Percentiles rank a stretch among this genome's conserved stretches.
Evolutionary conservation across 2,888 invertebrate species (phyloP).

Genomic region (Watsonalla cultraria): DNA sequence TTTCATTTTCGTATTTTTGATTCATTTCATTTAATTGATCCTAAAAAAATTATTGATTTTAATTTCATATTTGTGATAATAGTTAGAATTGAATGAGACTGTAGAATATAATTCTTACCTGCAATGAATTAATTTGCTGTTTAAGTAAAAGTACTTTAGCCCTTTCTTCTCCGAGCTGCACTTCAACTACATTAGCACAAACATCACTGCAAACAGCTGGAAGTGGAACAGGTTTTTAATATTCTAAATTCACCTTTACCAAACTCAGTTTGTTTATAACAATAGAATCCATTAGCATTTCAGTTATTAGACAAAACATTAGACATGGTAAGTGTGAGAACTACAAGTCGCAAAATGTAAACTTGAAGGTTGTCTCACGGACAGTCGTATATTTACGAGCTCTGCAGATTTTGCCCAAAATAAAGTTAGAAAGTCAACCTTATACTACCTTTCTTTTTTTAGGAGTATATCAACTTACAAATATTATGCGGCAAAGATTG

Average conservation of each 20-base stretch:
- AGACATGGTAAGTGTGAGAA: too few species aligned
- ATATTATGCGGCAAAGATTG: conserved; percentile 49
- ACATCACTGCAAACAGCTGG: conserved; percentile 62
- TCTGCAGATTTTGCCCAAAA: too few species aligned
- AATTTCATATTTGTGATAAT: background rate
- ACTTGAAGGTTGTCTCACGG: too few species aligned
- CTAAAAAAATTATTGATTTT: conserved; percentile 19
- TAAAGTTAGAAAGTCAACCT: too few species aligned
- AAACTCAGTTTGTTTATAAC: background rate
- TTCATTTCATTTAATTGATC: conserved; percentile 40
- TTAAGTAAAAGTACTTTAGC: conserved; percentile 54
- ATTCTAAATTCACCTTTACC: conserved; percentile 4
- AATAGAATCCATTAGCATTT: too few species aligned
- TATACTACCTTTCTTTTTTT: too few species aligned
- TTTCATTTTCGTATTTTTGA: conserved; percentile 40
- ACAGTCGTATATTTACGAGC: too few species aligned
- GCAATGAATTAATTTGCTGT: conserved; percentile 53
- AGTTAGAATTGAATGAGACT: background rate
- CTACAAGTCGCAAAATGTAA: too few species aligned
- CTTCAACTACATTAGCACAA: conserved; percentile 66
- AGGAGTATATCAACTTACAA: conserved; percentile 39
- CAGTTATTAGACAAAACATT: too few species aligned
- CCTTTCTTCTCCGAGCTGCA: conserved; percentile 63
- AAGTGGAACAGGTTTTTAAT: conserved; percentile 11
- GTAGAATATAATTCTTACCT: conserved; percentile 33